phyloP scores from a whole-genome alignment of 2,797 vertebrate genomes.

The Tachyglossus aculeatus region DNA sequence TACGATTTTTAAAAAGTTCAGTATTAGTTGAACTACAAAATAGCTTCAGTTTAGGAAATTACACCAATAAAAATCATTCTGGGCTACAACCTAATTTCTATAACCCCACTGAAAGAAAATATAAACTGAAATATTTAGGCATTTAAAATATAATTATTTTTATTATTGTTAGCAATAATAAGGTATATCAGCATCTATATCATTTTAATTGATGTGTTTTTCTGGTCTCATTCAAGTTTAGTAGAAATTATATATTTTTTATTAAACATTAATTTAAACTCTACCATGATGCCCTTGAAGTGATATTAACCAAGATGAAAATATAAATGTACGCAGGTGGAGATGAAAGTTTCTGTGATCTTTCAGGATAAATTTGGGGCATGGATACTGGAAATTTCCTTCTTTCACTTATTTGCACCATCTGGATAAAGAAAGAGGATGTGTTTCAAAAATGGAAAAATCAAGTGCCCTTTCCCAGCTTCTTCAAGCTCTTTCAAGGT shows the following conservation, averaged over 20 bases:
- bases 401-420: neutral
- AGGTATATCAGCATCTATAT: no score
- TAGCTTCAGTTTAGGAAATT: constrained; percentile 20
- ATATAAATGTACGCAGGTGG: neutral
- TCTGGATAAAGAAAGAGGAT: neutral
- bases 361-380: neutral
- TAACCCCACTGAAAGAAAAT: constrained; percentile 11
- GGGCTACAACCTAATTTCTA: neutral
- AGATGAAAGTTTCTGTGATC: neutral
- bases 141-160: constrained; percentile 17
- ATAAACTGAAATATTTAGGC: constrained; percentile 1
- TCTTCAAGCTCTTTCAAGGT: neutral
- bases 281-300: neutral
- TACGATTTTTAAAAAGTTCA: constrained; percentile 11
- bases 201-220: neutral
- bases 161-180: neutral
- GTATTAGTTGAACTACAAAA: neutral
- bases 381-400: no score
- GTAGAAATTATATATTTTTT: neutral
- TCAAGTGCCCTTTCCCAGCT: neutral
- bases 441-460: neutral
- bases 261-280: neutral
- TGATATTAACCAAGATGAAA: neutral
- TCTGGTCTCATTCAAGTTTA: constrained; percentile 6
- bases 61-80: no score